Conservation (phyloP, 2,797 vertebrate genomes). For the Catostomus latipinnis region DNA sequence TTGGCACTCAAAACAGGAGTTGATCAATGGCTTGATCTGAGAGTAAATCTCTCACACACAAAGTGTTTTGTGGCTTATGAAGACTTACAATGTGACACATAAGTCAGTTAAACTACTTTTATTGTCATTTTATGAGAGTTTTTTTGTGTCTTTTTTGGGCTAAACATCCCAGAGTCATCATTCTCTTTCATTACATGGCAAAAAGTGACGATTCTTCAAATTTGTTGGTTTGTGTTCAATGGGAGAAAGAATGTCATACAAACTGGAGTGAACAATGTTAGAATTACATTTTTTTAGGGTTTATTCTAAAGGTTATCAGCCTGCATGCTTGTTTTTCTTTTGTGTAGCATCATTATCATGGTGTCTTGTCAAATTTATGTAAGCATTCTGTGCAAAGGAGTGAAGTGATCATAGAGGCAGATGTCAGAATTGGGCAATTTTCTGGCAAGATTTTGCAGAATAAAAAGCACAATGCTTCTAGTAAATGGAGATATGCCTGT, state of each 20-base stretch:
- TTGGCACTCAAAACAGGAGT: no score
- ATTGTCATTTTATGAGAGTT: no score
- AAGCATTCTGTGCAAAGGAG: no score
- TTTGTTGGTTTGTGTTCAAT: background rate
- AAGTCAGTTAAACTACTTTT: no score
- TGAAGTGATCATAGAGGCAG: conserved; percentile 25
- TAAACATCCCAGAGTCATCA: background rate
- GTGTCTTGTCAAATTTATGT: conserved; percentile 29
- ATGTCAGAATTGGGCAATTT: conserved; percentile 38
- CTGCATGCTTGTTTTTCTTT: conserved; percentile 17
- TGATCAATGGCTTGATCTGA: no score
- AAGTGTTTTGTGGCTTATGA: no score
- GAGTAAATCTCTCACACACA: no score
- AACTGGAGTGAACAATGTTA: background rate
- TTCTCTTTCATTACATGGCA: background rate
- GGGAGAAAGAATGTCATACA: background rate
- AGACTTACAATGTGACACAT: no score
- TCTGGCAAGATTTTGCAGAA: conserved; percentile 4
- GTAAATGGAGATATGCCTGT: conserved; percentile 22
- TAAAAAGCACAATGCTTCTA: conserved; percentile 3
- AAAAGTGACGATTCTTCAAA: background rate
- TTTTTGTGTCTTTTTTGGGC: no score
- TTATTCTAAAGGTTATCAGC: conserved; percentile 16
- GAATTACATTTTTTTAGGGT: background rate
- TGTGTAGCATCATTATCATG: conserved; percentile 15